Evolutionary conservation across 2,888 invertebrate genomes (phyloP), one percentile per base, ranked within the genome.

Genomic region (Acanthosoma haemorrhoidale): DNA sequence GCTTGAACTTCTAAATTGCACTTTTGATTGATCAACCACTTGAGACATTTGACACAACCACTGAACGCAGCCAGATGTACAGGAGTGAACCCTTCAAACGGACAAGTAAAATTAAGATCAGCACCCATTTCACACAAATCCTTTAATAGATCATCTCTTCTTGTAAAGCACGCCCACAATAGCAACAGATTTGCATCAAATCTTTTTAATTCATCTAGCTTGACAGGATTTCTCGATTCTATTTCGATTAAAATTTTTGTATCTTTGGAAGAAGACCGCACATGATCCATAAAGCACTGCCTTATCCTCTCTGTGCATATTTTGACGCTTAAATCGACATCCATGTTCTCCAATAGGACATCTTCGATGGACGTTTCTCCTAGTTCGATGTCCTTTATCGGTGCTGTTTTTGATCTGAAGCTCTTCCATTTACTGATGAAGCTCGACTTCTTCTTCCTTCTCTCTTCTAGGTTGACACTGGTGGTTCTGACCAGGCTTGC

Each of bases 31-130:
- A 92, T 84, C 64, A 92, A 82, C 77, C 85, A 88, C 75, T 84
- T 85, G 8, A 89, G 86, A 73, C 90, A 88, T 16, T 87, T 85
- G 61, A 86, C 80, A 73, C 88, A 90, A n/a, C 91, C 90, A 76
- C 89, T 89, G 78, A 91, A 92, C 1, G 91, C 87, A 13, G 88
- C 87, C 73, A 91, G 83, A 78, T 92, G 92, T 63, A 92, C 79
- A 0, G 91, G 88, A 1, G 89, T 75, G 38, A 77, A 87, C 67
- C 91, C 91, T 75, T 84, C 82, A 72, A 87, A 85, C 34, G 88
- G 86, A 78, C 92, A 90, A 75, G 83, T 85, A 78, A 87, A 88
- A 74, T 86, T 81, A 34, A 89, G 80, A 75, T 91, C 88, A 21
- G 89, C 91, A 21, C 90, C 90, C n/a, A 83, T 80, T 58, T 83